Conservation (phyloP, 2,797 vertebrate genomes). For the Gallinago nigripennis region DNA sequence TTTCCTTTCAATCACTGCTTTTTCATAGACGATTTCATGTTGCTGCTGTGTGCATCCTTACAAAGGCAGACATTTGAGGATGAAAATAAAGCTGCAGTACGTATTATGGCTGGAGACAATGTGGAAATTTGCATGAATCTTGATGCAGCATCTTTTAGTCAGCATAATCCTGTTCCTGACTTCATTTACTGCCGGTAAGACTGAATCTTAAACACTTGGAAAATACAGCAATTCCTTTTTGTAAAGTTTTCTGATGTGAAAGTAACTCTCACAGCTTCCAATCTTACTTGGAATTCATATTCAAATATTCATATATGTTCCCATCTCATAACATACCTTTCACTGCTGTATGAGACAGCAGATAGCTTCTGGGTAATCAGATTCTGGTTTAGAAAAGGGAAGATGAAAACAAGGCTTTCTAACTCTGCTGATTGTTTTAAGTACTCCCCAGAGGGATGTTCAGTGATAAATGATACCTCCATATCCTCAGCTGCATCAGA, state of each 20-base stretch:
- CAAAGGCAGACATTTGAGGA: conserved; percentile 97
- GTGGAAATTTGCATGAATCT: conserved; percentile 98
- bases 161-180: conserved; percentile 96
- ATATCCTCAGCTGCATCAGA: neutral
- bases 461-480: neutral
- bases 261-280: neutral
- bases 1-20: neutral
- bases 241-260: neutral
- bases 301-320: neutral
- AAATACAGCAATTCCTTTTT: neutral
- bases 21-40: conserved; percentile 92
- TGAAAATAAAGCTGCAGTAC: conserved; percentile 93
- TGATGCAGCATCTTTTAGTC: conserved; percentile 94
- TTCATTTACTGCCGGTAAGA: conserved; percentile 96
- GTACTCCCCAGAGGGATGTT: neutral
- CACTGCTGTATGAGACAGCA: neutral
- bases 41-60: conserved; percentile 92
- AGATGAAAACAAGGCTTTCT: neutral
- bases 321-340: neutral
- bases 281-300: neutral
- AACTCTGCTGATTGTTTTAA: neutral
- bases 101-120: conserved; percentile 95
- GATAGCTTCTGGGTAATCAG: neutral
- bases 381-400: neutral
- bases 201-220: neutral